Evolutionary conservation across 1,140 invertebrate genomes (phyloP).

Genomic region (Caenorhabditis tropicalis): DNA sequence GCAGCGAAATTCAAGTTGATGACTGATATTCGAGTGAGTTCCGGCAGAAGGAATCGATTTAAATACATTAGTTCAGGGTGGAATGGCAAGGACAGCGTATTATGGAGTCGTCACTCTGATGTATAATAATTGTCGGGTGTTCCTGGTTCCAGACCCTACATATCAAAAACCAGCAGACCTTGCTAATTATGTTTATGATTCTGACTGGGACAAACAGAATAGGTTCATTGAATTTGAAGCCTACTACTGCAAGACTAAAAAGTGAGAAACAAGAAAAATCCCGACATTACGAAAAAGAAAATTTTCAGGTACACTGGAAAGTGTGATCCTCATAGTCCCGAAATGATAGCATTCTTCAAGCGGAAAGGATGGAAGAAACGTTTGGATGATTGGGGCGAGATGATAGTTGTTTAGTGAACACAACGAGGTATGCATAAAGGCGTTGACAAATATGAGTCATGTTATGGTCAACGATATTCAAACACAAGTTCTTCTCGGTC

Average conservation of each 20-base stretch:
- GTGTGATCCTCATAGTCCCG: constrained; percentile 65
- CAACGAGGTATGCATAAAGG: background rate
- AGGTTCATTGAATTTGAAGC: constrained; percentile 67
- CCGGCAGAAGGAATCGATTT: background rate
- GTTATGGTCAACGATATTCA: constrained; percentile 17
- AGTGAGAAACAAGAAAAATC: constrained; percentile 52
- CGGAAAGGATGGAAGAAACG: constrained; percentile 59
- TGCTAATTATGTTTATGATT: constrained; percentile 53
- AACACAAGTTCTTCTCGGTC: background rate
- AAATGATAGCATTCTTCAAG: constrained; percentile 68
- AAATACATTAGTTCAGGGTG: constrained; percentile 51
- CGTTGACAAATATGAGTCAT: constrained; percentile 29
- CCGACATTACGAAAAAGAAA: background rate
- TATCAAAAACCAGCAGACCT: constrained; percentile 23
- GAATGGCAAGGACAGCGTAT: constrained; percentile 68
- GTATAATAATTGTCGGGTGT: constrained; percentile 58
- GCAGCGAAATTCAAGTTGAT: constrained; percentile 66
- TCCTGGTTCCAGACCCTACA: constrained; percentile 61
- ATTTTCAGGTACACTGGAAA: constrained; percentile 66
- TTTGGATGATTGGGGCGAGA: constrained; percentile 63
- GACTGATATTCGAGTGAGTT: constrained; percentile 64
- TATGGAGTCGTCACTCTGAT: constrained; percentile 64
- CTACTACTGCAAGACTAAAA: constrained; percentile 63
- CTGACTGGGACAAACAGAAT: constrained; percentile 65
- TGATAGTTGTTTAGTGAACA: constrained; percentile 65